Percentiles rank a stretch among this genome's conserved stretches.
Conservation (phyloP, 2,888 invertebrate genomes). For the Aporophyla nigra region DNA sequence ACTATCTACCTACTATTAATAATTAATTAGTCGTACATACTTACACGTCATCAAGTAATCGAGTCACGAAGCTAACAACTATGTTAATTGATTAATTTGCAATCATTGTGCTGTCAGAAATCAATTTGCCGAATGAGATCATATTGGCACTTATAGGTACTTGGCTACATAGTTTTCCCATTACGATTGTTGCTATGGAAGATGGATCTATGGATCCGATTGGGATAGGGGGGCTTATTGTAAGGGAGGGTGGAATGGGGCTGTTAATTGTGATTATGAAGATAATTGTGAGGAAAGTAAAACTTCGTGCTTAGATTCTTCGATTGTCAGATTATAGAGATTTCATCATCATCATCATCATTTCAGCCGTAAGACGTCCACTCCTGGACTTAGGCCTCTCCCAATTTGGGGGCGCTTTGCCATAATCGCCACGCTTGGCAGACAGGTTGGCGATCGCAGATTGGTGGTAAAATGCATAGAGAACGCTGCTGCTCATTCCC, state of each 20-base stretch:
- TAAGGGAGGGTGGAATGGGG: no score
- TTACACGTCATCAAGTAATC: conserved; percentile 61
- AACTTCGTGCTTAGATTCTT: not conserved
- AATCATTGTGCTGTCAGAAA: conserved; percentile 57
- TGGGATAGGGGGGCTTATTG: not conserved
- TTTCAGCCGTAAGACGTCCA: no score
- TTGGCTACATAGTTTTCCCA: conserved; percentile 37
- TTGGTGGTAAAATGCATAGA: no score
- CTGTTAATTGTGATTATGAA: not conserved
- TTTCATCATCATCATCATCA: no score
- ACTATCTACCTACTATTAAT: conserved; percentile 58
- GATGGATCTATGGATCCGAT: not conserved
- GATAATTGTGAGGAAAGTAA: not conserved
- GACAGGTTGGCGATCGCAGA: no score
- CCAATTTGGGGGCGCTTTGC: no score
- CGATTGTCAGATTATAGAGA: not conserved
- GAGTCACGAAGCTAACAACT: conserved; percentile 56
- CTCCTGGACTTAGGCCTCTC: no score
- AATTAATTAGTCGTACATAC: conserved; percentile 66
- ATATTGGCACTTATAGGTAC: conserved; percentile 50
- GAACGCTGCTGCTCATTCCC: no score
- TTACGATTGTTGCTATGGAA: conserved; percentile 25
- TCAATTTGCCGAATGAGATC: conserved; percentile 60
- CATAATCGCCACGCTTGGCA: no score
- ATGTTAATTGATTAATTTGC: conserved; percentile 67